These are phyloP conservation scores for roundworm (Caenorhabditis elegans) DNA, from an alignment of 1,140 invertebrate species.

Conservation along the genomic window DNA sequence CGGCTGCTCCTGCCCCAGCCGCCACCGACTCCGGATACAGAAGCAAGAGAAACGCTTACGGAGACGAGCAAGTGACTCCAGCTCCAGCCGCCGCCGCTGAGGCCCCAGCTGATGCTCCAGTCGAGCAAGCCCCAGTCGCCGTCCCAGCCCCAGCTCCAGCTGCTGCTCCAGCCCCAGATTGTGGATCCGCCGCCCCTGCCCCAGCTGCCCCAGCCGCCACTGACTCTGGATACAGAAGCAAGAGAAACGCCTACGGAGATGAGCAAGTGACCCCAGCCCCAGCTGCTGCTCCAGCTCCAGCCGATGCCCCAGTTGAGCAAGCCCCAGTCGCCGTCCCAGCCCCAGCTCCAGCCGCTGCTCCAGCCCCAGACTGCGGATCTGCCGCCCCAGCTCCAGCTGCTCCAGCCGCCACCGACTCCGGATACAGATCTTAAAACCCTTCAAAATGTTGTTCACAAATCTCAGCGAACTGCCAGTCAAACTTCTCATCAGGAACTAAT, in stretches of 20 bases:
- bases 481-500: slow-evolving; percentile 15
- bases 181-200: neutral
- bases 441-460: neutral
- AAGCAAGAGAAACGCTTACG: too few relatives aligned
- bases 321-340: slow-evolving; percentile 13
- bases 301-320: neutral
- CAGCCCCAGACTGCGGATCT: neutral
- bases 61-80: too few relatives aligned
- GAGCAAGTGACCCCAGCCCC: slow-evolving; percentile 35
- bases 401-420: neutral
- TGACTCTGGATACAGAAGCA: slow-evolving; percentile 3
- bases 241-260: slow-evolving; percentile 36
- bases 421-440: slow-evolving; percentile 27
- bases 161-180: neutral
- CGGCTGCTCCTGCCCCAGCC: neutral
- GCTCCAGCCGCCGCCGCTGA: neutral
- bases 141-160: neutral
- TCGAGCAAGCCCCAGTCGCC: neutral
- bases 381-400: neutral
- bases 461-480: slow-evolving; percentile 17
- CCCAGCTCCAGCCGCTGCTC: slow-evolving; percentile 21
- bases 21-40: neutral
- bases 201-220: neutral
- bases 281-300: neutral
- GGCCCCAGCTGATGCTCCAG: neutral